Percentiles rank a stretch among this genome's conserved stretches.
Evolutionary conservation across 2,888 invertebrate species (phyloP).

Genomic region (Diplazon laetatorius): DNA sequence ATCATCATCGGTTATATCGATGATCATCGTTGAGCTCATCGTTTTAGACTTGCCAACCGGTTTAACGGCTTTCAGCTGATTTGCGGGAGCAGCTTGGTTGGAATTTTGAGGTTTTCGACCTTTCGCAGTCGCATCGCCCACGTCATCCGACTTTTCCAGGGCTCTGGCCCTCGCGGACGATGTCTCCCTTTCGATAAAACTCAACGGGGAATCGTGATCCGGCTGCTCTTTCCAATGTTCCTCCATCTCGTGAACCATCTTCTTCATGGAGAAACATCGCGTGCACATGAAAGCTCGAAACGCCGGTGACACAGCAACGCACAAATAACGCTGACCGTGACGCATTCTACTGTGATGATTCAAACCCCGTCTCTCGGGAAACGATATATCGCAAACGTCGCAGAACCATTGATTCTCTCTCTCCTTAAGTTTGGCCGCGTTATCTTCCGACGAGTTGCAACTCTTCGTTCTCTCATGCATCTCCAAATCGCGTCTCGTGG

Average conservation of each 20-base stretch:
- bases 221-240: slow-evolving; percentile 68
- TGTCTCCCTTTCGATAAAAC: slow-evolving; percentile 23
- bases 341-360: slow-evolving; percentile 19
- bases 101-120: neutral
- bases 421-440: too few relatives aligned
- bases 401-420: slow-evolving; percentile 19
- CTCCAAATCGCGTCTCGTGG: slow-evolving; percentile 61
- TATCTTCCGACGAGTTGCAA: neutral
- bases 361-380: slow-evolving; percentile 11
- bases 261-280: slow-evolving; percentile 63
- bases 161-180: slow-evolving; percentile 20
- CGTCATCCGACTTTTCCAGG: slow-evolving; percentile 17
- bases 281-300: slow-evolving; percentile 68
- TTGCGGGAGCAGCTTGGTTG: slow-evolving; percentile 1
- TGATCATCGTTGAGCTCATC: neutral
- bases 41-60: neutral
- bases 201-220: slow-evolving; percentile 12
- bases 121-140: neutral
- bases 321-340: slow-evolving; percentile 29
- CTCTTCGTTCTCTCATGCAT: slow-evolving; percentile 17
- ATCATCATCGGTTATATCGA: neutral
- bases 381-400: slow-evolving; percentile 27
- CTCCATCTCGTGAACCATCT: slow-evolving; percentile 63
- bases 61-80: neutral
- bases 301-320: neutral